phyloP scores from a whole-genome alignment of 2,113 vertebrate genomes.

The Rhombomys opimus region DNA sequence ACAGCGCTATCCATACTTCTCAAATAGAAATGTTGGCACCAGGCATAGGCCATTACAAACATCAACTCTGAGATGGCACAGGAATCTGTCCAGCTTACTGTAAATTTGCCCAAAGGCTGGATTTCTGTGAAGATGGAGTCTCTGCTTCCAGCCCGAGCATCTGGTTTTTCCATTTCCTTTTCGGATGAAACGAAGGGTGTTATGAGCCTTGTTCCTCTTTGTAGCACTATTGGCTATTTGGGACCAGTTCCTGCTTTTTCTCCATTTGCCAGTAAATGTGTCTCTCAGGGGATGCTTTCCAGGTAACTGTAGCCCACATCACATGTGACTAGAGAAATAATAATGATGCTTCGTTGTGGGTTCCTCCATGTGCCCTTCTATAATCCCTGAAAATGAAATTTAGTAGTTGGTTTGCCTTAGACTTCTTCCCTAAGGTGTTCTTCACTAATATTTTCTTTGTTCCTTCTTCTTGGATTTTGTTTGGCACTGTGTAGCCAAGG shows the following conservation, averaged over 20 bases:
- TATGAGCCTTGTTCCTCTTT: not conserved
- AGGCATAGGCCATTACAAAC: not conserved
- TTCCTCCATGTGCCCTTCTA: not conserved
- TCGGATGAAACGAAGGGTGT: not conserved
- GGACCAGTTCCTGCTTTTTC: not conserved
- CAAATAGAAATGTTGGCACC: not conserved
- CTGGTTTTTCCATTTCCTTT: constrained; percentile 11
- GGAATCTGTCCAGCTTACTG: not conserved
- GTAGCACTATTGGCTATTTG: not conserved
- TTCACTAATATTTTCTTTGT: too few species aligned
- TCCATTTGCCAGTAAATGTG: not conserved
- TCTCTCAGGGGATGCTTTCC: not conserved
- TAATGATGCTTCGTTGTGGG: too few species aligned
- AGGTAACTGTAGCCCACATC: not conserved
- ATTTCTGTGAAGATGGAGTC: not conserved
- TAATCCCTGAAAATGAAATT: not conserved
- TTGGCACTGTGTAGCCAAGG: not conserved
- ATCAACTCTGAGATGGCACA: not conserved
- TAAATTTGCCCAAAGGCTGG: not conserved
- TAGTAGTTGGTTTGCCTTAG: not conserved
- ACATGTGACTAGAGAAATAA: not conserved
- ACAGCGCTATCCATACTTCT: not conserved
- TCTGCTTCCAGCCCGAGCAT: not conserved
- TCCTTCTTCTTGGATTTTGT: not conserved
- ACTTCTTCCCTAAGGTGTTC: not conserved